Conservation (phyloP, 2,888 invertebrate genomes). For the Morpho achilles region DNA sequence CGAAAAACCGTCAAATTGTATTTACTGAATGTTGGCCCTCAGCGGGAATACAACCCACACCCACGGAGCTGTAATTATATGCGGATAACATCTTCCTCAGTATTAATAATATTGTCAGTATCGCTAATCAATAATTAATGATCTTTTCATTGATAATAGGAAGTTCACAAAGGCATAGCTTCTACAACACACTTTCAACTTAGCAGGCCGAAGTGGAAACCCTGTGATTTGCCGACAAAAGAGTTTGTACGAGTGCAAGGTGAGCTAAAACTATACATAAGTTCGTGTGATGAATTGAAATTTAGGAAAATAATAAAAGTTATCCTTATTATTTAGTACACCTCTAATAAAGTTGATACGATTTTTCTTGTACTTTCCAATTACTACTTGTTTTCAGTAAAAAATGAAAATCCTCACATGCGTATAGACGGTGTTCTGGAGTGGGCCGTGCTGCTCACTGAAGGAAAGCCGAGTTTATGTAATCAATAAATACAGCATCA, state of each 20-base stretch:
- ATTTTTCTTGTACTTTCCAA: too few species aligned
- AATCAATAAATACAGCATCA: slow-evolving; percentile 24
- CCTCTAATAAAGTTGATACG: too few species aligned
- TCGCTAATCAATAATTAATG: too few species aligned
- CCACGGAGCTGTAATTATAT: too few species aligned
- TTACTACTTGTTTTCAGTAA: slow-evolving; percentile 41
- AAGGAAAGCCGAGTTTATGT: slow-evolving; percentile 52
- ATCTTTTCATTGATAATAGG: slow-evolving; percentile 40
- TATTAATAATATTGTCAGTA: too few species aligned
- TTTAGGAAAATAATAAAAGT: too few species aligned
- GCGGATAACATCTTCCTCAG: too few species aligned
- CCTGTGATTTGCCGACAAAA: slow-evolving; percentile 53
- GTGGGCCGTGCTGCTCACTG: slow-evolving; percentile 56
- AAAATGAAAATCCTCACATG: slow-evolving; percentile 62
- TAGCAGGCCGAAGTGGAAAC: slow-evolving; percentile 60
- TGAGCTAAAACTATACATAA: slow-evolving; percentile 28
- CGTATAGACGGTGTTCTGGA: slow-evolving; percentile 55
- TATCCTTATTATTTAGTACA: too few species aligned
- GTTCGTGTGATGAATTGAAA: too few species aligned
- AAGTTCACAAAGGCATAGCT: slow-evolving; percentile 58
- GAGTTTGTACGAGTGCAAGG: slow-evolving; percentile 53
- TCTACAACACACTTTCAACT: slow-evolving; percentile 57
- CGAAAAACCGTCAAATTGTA: too few species aligned
- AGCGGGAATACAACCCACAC: too few species aligned
- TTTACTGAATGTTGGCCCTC: too few species aligned